These are phyloP conservation scores for Salvelinus sp. DNA, from an alignment of 2,113 vertebrate genomes.

Conservation along the genomic window DNA sequence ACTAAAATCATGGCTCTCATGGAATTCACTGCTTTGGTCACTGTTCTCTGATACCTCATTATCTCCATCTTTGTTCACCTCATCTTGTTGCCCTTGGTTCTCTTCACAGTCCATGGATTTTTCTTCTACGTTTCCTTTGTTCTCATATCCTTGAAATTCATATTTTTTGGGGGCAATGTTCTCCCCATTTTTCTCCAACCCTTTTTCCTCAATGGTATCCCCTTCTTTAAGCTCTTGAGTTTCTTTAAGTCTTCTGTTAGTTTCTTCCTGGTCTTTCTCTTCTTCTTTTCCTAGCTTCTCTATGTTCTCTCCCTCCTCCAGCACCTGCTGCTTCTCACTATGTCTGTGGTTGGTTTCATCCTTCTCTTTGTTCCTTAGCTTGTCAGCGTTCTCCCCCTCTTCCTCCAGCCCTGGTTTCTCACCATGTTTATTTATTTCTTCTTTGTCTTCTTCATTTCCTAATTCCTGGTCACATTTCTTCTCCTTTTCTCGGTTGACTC, in stretches of 20 bases:
- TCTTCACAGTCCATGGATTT: neutral
- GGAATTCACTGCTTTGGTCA: neutral
- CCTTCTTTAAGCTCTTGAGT: neutral
- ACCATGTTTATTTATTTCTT: constrained; percentile 40
- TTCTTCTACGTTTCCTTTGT: neutral
- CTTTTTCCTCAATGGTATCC: neutral
- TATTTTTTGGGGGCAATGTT: neutral
- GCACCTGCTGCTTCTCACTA: neutral
- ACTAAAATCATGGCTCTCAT: neutral
- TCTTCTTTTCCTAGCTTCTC: no score
- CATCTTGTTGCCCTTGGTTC: neutral
- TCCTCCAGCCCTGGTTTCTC: neutral
- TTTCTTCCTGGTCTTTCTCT: neutral
- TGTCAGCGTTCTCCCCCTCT: neutral
- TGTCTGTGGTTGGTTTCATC: neutral
- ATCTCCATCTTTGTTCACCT: neutral
- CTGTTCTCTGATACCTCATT: neutral
- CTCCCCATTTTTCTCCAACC: neutral
- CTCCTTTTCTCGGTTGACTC: constrained; percentile 84
- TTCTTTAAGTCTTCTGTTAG: neutral
- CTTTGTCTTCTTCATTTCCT: constrained; percentile 33
- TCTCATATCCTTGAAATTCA: neutral
- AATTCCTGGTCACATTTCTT: constrained; percentile 63
- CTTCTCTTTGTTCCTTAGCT: neutral
- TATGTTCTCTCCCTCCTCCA: neutral